Base-by-base conservation (phyloP, 35 echinoderm and acorn worm species). In the Ophioderma brevispina region DNA sequence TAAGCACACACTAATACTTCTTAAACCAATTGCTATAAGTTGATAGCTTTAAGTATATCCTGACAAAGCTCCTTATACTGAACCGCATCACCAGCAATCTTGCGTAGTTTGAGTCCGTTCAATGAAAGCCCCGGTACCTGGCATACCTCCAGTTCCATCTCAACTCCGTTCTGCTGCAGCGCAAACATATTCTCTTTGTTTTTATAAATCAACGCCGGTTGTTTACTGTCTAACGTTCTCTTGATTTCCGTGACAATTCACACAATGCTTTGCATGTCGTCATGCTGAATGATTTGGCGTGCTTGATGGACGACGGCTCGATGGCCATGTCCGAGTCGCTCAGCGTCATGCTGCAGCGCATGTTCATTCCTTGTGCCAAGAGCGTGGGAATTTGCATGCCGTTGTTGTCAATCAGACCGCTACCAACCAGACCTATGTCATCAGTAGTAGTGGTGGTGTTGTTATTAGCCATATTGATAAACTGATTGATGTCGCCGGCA, bases 81-180 rank as follows among this genome's bases (percentile, higher is more conserved):
- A 46, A 81, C 33, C 0, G 94, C 63, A 76, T 99, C 97, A 15
- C 97, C 97, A n/a, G 94, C 90, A n/a, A 99, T 77, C 56, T 93
- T 92, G 31, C 94, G 94, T 82, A 99, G 55, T 38, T 95, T 95
- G 17, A 99, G 90, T 41, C 97, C 97, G 41, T 99, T 95, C 14
- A 99, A 84, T 28, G 90, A 77, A 33, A 99, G 33, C 13, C 97
- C 97, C 31, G 97, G 94, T 4, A 99, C 97, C 63, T 89, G 78
- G 55, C 97, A 99, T 1, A 99, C 97, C 36, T 99, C 97, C 84
- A 99, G 87, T 38, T 99, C 97, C 81, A 99, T 95, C 35, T 87
- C 76, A 0, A 99, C 97, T 32, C 94, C 94, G 11, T 90, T 90
- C 36, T 89, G 88, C 55, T 99, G 93, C 32, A 99, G 77, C 6